Conservation (phyloP, 2,888 invertebrate species). For the Nudaria mundana region DNA sequence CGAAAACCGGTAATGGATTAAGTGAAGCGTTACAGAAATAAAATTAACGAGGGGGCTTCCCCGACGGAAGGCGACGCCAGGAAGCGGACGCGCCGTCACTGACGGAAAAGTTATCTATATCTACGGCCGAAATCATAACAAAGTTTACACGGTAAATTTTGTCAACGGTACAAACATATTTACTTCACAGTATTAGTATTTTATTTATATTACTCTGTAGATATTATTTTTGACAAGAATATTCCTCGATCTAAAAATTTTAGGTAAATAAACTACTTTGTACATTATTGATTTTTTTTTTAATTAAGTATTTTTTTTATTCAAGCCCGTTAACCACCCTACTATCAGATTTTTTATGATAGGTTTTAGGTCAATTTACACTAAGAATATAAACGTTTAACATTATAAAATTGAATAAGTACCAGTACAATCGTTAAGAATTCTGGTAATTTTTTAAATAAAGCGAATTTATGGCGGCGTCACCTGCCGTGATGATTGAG, state of each 20-base stretch:
- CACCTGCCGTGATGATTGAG: constrained; percentile 71
- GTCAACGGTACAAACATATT: constrained; percentile 29
- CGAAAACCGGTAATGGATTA: constrained; percentile 58
- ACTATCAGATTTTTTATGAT: too few relatives aligned
- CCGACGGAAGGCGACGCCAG: constrained; percentile 61
- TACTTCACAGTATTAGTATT: constrained; percentile 11
- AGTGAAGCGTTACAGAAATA: constrained; percentile 67
- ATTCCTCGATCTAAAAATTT: too few relatives aligned
- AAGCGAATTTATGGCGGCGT: constrained; percentile 61
- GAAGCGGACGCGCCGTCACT: constrained; percentile 60
- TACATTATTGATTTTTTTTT: too few relatives aligned
- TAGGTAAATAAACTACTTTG: too few relatives aligned
- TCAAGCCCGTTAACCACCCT: too few relatives aligned
- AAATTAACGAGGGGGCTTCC: constrained; percentile 70
- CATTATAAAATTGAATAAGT: too few relatives aligned
- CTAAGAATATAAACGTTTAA: constrained; percentile 1
- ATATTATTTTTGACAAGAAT: too few relatives aligned
- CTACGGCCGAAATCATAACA: constrained; percentile 58
- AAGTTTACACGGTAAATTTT: constrained; percentile 55
- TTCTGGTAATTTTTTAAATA: constrained; percentile 65
- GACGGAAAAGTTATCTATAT: constrained; percentile 65
- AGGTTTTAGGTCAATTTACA: too few relatives aligned
- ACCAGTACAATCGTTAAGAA: constrained; percentile 28
- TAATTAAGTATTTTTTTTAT: too few relatives aligned
- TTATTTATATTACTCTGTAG: too few relatives aligned